Base-by-base conservation (phyloP, 2,113 vertebrate genomes). In the Todiramphus chloris region DNA sequence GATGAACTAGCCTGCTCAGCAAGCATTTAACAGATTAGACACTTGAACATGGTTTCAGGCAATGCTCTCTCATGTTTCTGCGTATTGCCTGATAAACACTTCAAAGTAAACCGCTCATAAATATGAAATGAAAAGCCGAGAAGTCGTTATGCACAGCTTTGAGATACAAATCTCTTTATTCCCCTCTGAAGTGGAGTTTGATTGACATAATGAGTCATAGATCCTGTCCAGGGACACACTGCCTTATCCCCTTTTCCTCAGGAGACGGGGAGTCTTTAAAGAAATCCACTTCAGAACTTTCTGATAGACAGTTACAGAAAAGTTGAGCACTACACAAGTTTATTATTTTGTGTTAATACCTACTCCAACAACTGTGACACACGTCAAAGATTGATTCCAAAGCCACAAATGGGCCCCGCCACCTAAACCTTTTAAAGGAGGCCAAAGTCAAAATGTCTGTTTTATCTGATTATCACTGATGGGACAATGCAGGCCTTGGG, bases 141-240 rank as follows among this genome's bases (percentile, higher is more conserved):
- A 98, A 98, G 98, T 98, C 97, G 98, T 98, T 98, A 98, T 98
- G 98, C 96, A 97, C 96, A 97, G 98, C 98, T 98, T 98, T 98
- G 97, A 98, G 98, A 98, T 98, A 98, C 98, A 98, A 98, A 98
- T 98, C 98, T 98, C 97, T 98, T 98, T 98, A 98, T 98, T 98
- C 98, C 98, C 98, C 94, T 98, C 98, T 98, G 98, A 98, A 98
- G 98, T 98, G 97, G 96, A 91, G 95, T 98, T 98, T 98, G 98
- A 98, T 98, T 98, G 98, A 98, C 98, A 97, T 98, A 98, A 98
- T 98, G 98, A 98, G 98, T 98, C 98, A 98, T 97, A 98, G 98
- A 98, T 98, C 98, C 98, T 98, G 98, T 98, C 98, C 98, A 98
- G 98, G 98, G 98, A 98, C 98, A 98, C 94, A 96, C 83, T 97